Percentiles rank a stretch among this genome's conserved stretches.
Evolutionary conservation across 2,113 vertebrate genomes (phyloP).

Genomic region (Thomomys bottae): DNA sequence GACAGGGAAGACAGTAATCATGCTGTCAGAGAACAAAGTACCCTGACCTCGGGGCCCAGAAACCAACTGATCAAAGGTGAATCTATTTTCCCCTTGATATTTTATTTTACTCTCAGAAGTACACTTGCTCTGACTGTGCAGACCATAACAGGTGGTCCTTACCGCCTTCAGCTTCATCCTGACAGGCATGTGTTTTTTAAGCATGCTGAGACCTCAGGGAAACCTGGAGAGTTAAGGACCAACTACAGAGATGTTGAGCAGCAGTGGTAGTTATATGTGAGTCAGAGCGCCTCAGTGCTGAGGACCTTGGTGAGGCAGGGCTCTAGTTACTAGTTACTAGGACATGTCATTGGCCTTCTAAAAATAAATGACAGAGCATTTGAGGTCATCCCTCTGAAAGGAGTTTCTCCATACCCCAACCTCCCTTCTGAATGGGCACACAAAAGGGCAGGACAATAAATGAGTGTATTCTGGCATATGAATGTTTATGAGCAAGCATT

Average conservation of each 20-base stretch:
- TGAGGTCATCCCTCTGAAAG: neutral
- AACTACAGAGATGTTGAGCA: neutral
- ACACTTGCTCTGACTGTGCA: neutral
- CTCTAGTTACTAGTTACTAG: neutral
- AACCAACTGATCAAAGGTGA: neutral
- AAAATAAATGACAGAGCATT: neutral
- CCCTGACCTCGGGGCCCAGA: neutral
- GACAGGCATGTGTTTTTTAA: neutral
- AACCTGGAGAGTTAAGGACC: neutral
- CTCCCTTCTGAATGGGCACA: neutral
- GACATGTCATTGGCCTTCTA: neutral
- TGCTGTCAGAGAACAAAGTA: too few species aligned
- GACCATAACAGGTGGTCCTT: neutral
- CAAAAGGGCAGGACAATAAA: too few species aligned
- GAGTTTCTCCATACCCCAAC: neutral
- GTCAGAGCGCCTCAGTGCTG: neutral
- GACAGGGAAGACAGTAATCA: neutral
- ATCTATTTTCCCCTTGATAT: neutral
- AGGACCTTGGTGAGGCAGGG: neutral
- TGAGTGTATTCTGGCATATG: accelerated
- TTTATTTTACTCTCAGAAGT: neutral
- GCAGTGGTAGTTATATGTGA: neutral
- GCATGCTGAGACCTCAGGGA: neutral
- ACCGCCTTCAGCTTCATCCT: neutral
- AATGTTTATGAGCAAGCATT: neutral